Evolutionary conservation across 2,113 vertebrate genomes (phyloP), one percentile per base, ranked within the genome.

Genomic region (Peromyscus leucopus): DNA sequence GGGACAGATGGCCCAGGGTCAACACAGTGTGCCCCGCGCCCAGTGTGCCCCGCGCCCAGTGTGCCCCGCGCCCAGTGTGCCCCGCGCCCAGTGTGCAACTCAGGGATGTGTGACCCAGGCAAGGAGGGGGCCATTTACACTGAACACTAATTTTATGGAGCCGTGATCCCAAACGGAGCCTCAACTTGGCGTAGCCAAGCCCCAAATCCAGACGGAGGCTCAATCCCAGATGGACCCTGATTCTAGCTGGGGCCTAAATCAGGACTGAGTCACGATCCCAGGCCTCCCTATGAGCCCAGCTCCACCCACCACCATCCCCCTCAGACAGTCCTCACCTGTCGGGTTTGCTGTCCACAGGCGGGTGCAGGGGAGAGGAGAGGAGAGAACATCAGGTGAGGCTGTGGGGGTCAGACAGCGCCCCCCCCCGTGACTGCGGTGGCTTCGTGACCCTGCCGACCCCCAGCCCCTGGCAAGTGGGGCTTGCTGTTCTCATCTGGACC

Each of bases 331-430:
- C 99, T 99, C 99, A 99, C 99, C 99, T 99, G 99, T 99, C 99
- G 95, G 99, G 99, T 98, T 99, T 99, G 99, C 99, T 99, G 99
- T 99, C 98, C 98, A 98, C 97, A 94, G 98, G 98, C 98, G 99
- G 98, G 96, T 94, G 98, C 98, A 98, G 63, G 98, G 83, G 97
- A 97, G 96, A 95, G 98, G 10, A 89, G 97, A 97, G 26, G 48
- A 48, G 15, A 33, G 19, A 67, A 86, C 4, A 31, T 2, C 59
- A 31, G 46, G 28, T 65, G 39, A 86, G 83, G 33, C 3, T 1
- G 3, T 28, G 57, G 16, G 6, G 19, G 79, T 22, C 31, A 57
- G 51, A 22, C 39, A 46, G 83, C 3, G 15, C 31, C 65, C 42
- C 55, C 11, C 4, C 3, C 19, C 17, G 55, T 8, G 76, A 61